Evolutionary conservation across 2,113 vertebrate genomes (phyloP).

Genomic region (Tragulus kanchil): DNA sequence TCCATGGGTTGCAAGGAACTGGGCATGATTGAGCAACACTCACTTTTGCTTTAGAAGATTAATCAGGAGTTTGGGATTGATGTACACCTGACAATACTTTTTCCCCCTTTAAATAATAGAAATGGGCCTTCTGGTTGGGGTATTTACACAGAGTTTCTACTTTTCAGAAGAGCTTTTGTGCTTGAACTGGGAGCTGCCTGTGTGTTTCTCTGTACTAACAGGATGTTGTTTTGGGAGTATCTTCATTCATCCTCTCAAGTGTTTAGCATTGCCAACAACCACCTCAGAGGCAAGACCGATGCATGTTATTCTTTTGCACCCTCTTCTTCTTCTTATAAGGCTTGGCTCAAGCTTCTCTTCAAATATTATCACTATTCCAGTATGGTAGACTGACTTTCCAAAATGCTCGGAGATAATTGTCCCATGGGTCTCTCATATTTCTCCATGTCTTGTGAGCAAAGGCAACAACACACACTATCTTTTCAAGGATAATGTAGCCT

Average conservation of each 20-base stretch:
- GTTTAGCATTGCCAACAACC: background rate
- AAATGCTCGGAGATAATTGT: background rate
- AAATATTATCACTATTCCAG: background rate
- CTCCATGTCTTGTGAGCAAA: background rate
- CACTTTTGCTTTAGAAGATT: background rate
- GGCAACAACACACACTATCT: background rate
- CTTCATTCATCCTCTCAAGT: background rate
- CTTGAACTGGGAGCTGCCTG: background rate
- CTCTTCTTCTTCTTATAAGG: background rate
- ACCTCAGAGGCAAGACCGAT: background rate
- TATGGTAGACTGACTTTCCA: background rate
- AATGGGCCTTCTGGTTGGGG: background rate
- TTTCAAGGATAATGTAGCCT: background rate
- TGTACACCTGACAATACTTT: background rate
- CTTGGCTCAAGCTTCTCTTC: background rate
- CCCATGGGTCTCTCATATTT: background rate
- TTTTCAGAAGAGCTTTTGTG: background rate
- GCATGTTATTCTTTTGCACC: background rate
- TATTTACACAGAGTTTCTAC: conserved; percentile 6
- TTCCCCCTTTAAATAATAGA: background rate
- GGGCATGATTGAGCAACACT: background rate
- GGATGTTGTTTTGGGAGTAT: background rate
- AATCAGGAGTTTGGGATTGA: background rate
- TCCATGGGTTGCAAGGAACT: background rate
- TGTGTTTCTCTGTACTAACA: background rate